These are phyloP conservation scores for Tipula helvola DNA, from an alignment of 2,888 invertebrate genomes.

Conservation along the genomic window DNA sequence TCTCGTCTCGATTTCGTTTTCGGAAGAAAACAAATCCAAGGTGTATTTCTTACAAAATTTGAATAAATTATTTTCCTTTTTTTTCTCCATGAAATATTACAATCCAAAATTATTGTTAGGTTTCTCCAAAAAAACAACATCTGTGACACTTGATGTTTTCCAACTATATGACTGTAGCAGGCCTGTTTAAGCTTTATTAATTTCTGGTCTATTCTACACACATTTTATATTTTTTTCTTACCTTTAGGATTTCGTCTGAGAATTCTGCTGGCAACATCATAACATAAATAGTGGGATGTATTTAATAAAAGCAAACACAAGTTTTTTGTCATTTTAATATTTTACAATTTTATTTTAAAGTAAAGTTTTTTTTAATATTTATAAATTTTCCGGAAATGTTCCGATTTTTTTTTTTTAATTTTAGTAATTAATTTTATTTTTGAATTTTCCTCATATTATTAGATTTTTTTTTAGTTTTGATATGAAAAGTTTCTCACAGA, in stretches of 20 bases:
- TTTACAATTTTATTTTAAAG: not conserved
- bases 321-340: not conserved
- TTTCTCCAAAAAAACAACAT: not conserved
- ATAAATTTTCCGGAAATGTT: not conserved
- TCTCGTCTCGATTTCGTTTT: not conserved
- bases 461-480: not conserved
- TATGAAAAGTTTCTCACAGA: conserved; percentile 9
- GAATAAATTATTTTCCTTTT: not conserved
- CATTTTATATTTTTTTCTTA: too few relatives aligned
- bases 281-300: too few relatives aligned
- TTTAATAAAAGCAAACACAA: not conserved
- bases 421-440: not conserved
- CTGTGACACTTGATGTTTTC: not conserved
- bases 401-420: not conserved
- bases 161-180: not conserved
- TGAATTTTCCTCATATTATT: not conserved
- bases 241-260: too few relatives aligned
- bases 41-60: not conserved
- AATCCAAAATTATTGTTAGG: not conserved
- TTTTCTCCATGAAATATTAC: not conserved
- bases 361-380: not conserved
- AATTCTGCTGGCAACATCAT: too few relatives aligned
- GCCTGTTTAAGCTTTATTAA: too few relatives aligned
- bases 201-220: too few relatives aligned
- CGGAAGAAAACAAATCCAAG: not conserved